phyloP scores from a whole-genome alignment of 1,140 invertebrate species.

The Archivesica marissinica region DNA sequence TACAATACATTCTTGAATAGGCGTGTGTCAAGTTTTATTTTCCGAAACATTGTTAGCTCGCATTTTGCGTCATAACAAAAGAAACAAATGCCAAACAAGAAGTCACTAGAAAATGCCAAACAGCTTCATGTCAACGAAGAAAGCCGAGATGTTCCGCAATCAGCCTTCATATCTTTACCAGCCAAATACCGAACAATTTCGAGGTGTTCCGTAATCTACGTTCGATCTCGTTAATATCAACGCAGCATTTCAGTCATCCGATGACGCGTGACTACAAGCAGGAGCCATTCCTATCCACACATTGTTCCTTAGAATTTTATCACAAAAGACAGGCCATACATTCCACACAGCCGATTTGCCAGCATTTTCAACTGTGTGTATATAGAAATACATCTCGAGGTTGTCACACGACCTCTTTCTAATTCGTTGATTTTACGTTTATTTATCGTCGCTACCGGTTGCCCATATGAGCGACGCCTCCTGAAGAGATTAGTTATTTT shows the following conservation, averaged over 20 bases:
- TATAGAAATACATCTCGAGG: too few relatives aligned
- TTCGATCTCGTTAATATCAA: slow-evolving; percentile 26
- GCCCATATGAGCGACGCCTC: too few relatives aligned
- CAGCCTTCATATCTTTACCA: slow-evolving; percentile 14
- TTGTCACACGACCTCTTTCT: too few relatives aligned
- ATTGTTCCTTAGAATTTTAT: not conserved
- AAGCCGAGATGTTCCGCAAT: slow-evolving; percentile 10
- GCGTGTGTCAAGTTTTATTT: not conserved
- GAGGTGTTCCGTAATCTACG: slow-evolving; percentile 9
- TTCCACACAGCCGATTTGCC: too few relatives aligned
- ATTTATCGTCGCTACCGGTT: too few relatives aligned
- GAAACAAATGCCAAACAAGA: not conserved
- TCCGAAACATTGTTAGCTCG: not conserved
- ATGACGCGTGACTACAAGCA: not conserved
- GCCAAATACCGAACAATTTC: not conserved
- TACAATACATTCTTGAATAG: slow-evolving; percentile 2
- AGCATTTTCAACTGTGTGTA: too few relatives aligned
- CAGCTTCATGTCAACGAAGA: slow-evolving; percentile 6
- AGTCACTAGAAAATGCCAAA: slow-evolving; percentile 17
- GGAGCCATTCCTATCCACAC: not conserved
- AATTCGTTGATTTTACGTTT: too few relatives aligned
- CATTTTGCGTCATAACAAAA: slow-evolving; percentile 1
- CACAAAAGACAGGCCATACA: not conserved
- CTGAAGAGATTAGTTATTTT: too few relatives aligned
- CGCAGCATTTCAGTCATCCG: slow-evolving; percentile 3